phyloP scores from a whole-genome alignment of 2,888 invertebrate species.

The Junonia oenone region DNA sequence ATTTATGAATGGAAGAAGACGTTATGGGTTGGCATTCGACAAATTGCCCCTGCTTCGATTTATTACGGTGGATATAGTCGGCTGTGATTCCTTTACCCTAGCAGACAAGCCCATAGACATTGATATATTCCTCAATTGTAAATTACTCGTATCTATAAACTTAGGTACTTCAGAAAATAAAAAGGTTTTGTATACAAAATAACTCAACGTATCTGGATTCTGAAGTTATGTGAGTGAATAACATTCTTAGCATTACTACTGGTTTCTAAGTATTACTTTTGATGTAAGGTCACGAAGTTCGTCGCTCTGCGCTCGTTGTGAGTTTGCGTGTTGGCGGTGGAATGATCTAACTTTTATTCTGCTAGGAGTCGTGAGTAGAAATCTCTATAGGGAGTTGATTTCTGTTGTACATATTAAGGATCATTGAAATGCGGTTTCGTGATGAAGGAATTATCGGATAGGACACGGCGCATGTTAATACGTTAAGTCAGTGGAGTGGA shows the following conservation, averaged over 20 bases:
- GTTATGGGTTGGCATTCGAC: conserved; percentile 34
- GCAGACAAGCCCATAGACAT: conserved; percentile 29
- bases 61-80: conserved; percentile 41
- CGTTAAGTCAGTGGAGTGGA: conserved; percentile 27
- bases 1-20: conserved; percentile 24
- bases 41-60: conserved; percentile 49
- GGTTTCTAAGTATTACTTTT: conserved; percentile 12
- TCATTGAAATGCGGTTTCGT: conserved; percentile 30
- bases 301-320: conserved; percentile 58
- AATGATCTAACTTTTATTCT: conserved; percentile 6
- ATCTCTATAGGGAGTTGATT: conserved; percentile 36
- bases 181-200: background rate
- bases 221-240: background rate
- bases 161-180: conserved; percentile 3
- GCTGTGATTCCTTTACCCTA: conserved; percentile 32
- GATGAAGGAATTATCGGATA: conserved; percentile 2
- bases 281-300: conserved; percentile 47
- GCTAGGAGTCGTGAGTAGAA: conserved; percentile 33
- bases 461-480: conserved; percentile 4
- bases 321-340: conserved; percentile 33
- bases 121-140: conserved; percentile 40
- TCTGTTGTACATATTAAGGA: background rate
- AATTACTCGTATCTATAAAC: conserved; percentile 31
- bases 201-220: background rate
- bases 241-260: conserved; percentile 16